Conservation (phyloP, 2,888 invertebrate genomes). For the Hofmannophila pseudospretella region DNA sequence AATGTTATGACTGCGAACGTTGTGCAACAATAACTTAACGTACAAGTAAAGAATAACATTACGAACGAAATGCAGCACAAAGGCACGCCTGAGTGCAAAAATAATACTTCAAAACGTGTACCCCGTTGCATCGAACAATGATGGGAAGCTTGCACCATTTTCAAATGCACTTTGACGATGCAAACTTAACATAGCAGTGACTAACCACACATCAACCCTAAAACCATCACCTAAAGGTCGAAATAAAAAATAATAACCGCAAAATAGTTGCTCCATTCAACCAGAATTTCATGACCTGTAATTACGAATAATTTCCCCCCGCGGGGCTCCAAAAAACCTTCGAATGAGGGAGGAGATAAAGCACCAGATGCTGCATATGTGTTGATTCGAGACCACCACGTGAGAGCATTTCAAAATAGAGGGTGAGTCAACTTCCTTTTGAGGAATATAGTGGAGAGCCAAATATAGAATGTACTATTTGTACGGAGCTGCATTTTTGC, state of each 20-base stretch:
- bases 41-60: background rate
- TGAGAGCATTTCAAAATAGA: slow-evolving; percentile 9
- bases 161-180: background rate
- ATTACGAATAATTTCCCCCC: too few relatives aligned
- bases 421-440: slow-evolving; percentile 5
- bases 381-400: background rate
- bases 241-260: background rate
- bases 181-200: background rate
- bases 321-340: too few relatives aligned
- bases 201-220: background rate
- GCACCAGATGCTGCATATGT: too few relatives aligned
- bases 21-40: background rate
- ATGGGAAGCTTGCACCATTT: background rate
- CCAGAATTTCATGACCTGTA: background rate
- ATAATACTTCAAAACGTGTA: background rate
- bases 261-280: background rate
- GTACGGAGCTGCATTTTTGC: slow-evolving; percentile 3
- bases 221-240: background rate
- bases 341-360: too few relatives aligned
- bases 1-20: background rate
- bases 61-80: background rate
- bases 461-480: slow-evolving; percentile 1
- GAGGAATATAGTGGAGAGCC: background rate
- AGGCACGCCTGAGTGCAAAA: background rate
- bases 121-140: background rate